These are phyloP conservation scores for Calliphora vicina DNA, from an alignment of 1,140 invertebrate genomes.

Conservation along the genomic window DNA sequence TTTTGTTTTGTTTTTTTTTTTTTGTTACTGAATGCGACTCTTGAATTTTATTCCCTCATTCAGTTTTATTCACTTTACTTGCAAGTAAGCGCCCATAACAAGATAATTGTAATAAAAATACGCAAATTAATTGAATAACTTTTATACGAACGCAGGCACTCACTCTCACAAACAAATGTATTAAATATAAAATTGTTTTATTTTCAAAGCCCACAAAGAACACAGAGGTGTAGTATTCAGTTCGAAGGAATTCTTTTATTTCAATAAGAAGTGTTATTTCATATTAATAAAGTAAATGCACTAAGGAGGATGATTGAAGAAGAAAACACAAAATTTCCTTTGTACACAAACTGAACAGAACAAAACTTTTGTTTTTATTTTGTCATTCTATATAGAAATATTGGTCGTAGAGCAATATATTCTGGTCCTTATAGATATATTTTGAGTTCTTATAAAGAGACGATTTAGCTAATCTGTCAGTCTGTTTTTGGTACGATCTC, in stretches of 20 bases:
- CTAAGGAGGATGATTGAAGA: too few relatives aligned
- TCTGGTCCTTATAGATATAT: too few relatives aligned
- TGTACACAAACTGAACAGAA: too few relatives aligned
- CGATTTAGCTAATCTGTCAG: too few relatives aligned
- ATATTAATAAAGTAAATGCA: too few relatives aligned
- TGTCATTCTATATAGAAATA: too few relatives aligned
- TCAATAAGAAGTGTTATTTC: neutral
- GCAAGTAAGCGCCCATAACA: slow-evolving; percentile 18
- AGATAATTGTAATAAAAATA: slow-evolving; percentile 32
- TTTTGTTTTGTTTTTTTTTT: neutral
- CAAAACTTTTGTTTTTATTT: too few relatives aligned
- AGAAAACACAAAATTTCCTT: too few relatives aligned
- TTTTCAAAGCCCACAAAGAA: too few relatives aligned
- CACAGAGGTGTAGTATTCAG: neutral
- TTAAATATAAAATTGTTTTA: neutral
- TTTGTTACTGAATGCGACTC: neutral
- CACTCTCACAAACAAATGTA: neutral
- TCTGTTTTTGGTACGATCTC: too few relatives aligned
- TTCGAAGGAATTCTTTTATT: neutral
- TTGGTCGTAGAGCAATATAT: too few relatives aligned
- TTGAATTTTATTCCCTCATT: neutral
- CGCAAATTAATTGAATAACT: slow-evolving; percentile 23
- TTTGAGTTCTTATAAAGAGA: too few relatives aligned
- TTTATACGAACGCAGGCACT: neutral
- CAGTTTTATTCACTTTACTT: neutral